A percentile compares a stretch with the other conserved stretches of the same genome.
phyloP scores from a whole-genome alignment of 2,113 vertebrate genomes.

The Callorhinus ursinus region DNA sequence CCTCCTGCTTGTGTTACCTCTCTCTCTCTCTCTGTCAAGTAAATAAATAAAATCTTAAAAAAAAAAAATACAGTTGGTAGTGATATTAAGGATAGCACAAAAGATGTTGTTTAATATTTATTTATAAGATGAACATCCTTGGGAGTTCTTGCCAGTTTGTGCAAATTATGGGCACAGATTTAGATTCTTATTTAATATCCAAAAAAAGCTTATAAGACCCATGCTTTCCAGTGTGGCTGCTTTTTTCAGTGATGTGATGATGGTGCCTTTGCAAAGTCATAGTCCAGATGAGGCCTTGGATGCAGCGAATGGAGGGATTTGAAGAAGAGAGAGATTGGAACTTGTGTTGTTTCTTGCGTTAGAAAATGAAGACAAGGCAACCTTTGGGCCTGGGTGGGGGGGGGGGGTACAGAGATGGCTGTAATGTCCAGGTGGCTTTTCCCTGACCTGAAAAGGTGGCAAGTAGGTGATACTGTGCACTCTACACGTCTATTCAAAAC shows the following conservation, averaged over 20 bases:
- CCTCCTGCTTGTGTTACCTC: no score
- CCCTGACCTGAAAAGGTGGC: slow-evolving; percentile 38
- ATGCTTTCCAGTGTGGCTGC: neutral
- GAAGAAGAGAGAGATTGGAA: neutral
- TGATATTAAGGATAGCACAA: neutral
- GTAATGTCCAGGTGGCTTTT: neutral
- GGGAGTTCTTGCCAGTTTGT: slow-evolving; percentile 74
- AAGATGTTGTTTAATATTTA: slow-evolving; percentile 67
- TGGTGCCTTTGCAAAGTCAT: neutral
- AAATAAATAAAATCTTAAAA: no score
- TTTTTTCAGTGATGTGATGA: slow-evolving; percentile 31
- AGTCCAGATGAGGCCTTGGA: neutral
- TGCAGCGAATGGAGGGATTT: neutral
- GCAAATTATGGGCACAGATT: slow-evolving; percentile 66
- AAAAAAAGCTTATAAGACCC: neutral
- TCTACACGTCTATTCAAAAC: slow-evolving; percentile 69
- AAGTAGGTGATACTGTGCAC: neutral
- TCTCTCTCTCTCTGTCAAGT: no score
- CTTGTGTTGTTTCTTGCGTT: neutral
- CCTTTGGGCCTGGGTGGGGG: neutral
- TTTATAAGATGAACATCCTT: slow-evolving; percentile 76
- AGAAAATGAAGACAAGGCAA: slow-evolving; percentile 7
- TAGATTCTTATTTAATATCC: slow-evolving; percentile 59
- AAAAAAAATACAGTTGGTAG: neutral
- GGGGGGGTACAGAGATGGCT: neutral